These are phyloP conservation scores for Caenorhabditis becei DNA, from an alignment of 2,888 invertebrate genomes.

Conservation along the genomic window DNA sequence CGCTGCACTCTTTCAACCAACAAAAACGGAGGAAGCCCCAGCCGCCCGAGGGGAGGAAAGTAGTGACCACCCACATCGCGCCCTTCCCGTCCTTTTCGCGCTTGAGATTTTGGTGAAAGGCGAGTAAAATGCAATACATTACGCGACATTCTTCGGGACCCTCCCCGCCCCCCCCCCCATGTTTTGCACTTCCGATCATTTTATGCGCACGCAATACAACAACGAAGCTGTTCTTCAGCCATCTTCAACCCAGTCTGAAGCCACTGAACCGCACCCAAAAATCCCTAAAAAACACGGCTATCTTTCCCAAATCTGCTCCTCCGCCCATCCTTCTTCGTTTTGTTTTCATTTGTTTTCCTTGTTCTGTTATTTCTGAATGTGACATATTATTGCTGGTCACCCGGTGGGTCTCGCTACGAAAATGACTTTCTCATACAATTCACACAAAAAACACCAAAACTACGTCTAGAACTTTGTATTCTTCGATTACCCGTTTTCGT, in stretches of 20 bases:
- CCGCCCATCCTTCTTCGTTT: neutral
- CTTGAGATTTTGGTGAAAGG: slow-evolving; percentile 61
- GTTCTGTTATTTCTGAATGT: neutral
- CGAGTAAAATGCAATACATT: slow-evolving; percentile 63
- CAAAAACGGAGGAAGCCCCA: slow-evolving; percentile 39
- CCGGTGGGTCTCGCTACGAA: too few species aligned
- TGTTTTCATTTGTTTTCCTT: neutral
- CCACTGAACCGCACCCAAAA: too few species aligned
- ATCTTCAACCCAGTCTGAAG: too few species aligned
- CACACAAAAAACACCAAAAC: too few species aligned
- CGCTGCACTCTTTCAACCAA: slow-evolving; percentile 29
- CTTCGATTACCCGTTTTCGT: too few species aligned
- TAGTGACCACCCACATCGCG: slow-evolving; percentile 53
- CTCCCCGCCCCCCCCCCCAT: slow-evolving; percentile 27
- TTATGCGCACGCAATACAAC: slow-evolving; percentile 21
- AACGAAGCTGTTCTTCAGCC: neutral
- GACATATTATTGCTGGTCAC: too few species aligned
- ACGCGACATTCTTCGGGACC: slow-evolving; percentile 56
- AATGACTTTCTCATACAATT: too few species aligned
- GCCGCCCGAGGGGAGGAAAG: slow-evolving; percentile 15
- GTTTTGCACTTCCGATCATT: slow-evolving; percentile 56
- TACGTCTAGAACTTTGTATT: too few species aligned
- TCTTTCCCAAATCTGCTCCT: neutral
- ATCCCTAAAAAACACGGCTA: slow-evolving; percentile 14
- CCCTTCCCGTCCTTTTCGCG: slow-evolving; percentile 26